Conservation (phyloP, 2,113 vertebrate species). For the Colius striatus region DNA sequence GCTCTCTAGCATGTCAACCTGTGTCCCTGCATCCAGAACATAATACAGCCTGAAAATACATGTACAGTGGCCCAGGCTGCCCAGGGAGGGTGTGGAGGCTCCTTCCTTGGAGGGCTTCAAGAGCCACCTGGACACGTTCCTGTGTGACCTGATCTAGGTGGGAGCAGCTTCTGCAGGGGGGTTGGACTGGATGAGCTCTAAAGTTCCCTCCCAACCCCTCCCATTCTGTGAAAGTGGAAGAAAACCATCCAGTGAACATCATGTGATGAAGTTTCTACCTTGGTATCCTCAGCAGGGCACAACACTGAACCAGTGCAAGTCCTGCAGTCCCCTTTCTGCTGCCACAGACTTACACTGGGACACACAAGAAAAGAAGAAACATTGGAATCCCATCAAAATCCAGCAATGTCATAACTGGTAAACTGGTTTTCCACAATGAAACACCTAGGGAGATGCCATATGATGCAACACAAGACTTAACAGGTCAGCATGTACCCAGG, state of each 20-base stretch:
- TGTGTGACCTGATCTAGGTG: no score
- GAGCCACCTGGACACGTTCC: no score
- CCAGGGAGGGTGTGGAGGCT: no score
- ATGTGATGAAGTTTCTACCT: background rate
- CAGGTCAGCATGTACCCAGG: background rate
- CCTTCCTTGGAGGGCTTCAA: no score
- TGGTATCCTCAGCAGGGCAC: background rate
- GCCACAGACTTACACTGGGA: background rate
- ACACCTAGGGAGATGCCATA: background rate
- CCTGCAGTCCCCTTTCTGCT: background rate
- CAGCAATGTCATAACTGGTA: background rate
- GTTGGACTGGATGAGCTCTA: no score
- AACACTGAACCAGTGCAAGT: accelerated
- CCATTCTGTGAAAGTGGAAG: background rate
- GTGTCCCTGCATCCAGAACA: accelerated
- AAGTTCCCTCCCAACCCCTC: no score
- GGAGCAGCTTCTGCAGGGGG: no score
- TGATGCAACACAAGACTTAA: background rate
- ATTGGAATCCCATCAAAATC: background rate
- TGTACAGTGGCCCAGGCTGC: background rate
- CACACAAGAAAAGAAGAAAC: background rate
- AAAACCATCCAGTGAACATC: background rate
- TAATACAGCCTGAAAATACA: background rate
- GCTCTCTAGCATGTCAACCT: background rate
- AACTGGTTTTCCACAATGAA: background rate